phyloP scores from a whole-genome alignment of 2,113 vertebrate species.

The Peromyscus leucopus region DNA sequence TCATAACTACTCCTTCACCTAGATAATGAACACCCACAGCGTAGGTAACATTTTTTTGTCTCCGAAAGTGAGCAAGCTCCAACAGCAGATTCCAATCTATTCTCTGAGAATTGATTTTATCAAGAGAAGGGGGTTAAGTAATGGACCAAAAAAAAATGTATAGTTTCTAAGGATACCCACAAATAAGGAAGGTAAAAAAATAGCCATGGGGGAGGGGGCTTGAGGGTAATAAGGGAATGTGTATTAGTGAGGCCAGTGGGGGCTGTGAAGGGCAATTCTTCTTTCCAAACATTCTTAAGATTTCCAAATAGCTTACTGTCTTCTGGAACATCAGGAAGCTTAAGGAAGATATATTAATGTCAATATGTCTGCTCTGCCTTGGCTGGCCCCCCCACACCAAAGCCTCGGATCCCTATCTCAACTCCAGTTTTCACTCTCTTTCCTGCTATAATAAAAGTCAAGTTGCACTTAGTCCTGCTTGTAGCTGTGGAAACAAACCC shows the following conservation, averaged over 20 bases:
- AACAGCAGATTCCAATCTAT: neutral
- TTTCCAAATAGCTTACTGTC: conserved; percentile 14
- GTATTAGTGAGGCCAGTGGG: neutral
- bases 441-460: conserved; percentile 41
- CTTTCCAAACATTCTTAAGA: conserved; percentile 28
- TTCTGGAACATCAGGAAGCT: neutral
- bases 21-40: conserved; percentile 33
- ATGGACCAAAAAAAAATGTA: neutral
- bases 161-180: neutral
- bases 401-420: neutral
- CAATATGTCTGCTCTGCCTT: neutral
- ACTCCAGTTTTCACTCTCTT: conserved; percentile 22
- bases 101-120: conserved; percentile 46
- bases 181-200: neutral
- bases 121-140: neutral
- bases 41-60: conserved; percentile 61
- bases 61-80: conserved; percentile 19
- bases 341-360: neutral
- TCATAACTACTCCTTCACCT: conserved; percentile 1
- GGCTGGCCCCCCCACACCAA: neutral
- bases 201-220: neutral
- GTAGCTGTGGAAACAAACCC: conserved; percentile 36
- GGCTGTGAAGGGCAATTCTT: neutral
- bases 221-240: conserved; percentile 15
- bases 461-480: neutral